A percentile compares a stretch with the other conserved stretches of the same genome.
Conservation (phyloP, 2,113 vertebrate species). For the Serinus canaria region DNA sequence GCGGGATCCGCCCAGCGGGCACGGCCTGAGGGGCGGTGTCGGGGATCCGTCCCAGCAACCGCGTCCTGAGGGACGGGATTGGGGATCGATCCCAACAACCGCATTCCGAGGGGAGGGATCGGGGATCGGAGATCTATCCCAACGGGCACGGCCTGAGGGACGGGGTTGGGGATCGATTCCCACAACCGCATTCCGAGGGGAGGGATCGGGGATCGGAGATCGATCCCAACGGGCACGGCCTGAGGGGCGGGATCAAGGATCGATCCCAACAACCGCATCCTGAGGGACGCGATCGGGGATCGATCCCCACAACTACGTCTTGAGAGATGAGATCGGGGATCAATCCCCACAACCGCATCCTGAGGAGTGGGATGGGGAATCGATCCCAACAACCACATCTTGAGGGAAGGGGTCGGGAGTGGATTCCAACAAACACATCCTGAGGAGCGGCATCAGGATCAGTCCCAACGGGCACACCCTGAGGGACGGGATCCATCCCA, state of each 20-base stretch:
- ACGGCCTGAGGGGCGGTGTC: rapidly evolving
- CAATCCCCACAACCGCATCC: neutral
- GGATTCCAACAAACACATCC: no score
- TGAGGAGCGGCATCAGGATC: no score
- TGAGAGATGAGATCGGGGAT: neutral
- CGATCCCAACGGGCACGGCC: rapidly evolving
- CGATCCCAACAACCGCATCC: rapidly evolving
- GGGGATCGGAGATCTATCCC: neutral
- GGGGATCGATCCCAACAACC: rapidly evolving
- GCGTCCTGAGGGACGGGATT: neutral
- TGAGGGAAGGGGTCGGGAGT: no score
- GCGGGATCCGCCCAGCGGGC: rapidly evolving
- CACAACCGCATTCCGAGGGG: rapidly evolving
- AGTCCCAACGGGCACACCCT: no score
- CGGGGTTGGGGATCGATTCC: neutral
- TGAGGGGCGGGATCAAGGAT: neutral
- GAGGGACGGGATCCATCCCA: no score
- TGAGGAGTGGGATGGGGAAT: no score
- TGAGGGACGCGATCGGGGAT: neutral
- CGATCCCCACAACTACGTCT: neutral
- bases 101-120: no score
- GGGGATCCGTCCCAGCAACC: rapidly evolving
- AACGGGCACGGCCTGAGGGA: no score
- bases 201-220: no score
- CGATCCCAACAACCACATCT: no score